phyloP scores from a whole-genome alignment of 1,140 invertebrate species.

The Aporrectodea caliginosa region DNA sequence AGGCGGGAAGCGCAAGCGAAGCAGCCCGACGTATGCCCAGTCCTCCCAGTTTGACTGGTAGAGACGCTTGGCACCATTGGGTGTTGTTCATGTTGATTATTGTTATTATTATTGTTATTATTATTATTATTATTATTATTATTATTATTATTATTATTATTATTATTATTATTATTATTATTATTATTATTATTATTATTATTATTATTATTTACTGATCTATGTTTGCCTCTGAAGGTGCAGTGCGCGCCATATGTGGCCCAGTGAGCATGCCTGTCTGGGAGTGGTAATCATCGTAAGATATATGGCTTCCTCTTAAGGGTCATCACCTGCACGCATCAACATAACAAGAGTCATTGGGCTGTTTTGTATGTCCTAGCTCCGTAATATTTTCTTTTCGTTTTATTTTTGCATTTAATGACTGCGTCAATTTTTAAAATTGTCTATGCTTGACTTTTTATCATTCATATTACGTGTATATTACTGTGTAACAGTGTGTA shows the following conservation, averaged over 20 bases:
- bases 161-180: conserved; percentile 4
- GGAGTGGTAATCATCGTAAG: neutral
- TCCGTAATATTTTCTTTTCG: no score
- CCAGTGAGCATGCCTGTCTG: neutral
- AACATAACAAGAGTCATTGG: no score
- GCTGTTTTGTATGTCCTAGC: no score
- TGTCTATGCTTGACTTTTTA: no score
- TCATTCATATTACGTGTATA: no score
- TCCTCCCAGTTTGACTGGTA: neutral
- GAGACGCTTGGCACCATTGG: neutral
- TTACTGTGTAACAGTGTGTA: no score
- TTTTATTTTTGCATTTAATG: no score
- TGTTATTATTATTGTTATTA: neutral
- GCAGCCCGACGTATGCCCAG: neutral
- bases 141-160: conserved; percentile 4
- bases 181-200: conserved; percentile 4
- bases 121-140: neutral
- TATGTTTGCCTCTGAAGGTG: no score
- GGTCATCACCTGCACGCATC: neutral
- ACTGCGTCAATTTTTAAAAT: no score
- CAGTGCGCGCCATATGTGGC: no score
- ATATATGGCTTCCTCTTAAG: neutral
- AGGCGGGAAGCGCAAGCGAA: neutral
- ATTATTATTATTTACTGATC: neutral
- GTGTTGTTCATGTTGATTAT: neutral